Percentiles rank a stretch among this genome's conserved stretches.
Evolutionary conservation across 1,140 invertebrate genomes (phyloP).

Genomic region (Drosophila paulistorum): DNA sequence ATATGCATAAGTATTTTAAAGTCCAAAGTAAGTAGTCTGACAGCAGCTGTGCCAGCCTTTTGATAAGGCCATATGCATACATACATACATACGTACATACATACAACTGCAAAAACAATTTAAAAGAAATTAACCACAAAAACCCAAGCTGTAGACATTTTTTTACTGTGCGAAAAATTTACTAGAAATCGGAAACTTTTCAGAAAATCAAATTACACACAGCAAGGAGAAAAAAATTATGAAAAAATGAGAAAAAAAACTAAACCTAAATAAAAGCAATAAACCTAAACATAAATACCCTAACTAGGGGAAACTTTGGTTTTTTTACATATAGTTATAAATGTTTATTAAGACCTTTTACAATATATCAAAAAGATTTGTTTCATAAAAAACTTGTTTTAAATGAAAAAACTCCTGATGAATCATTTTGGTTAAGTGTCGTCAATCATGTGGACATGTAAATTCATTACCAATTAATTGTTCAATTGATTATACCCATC

Average conservation of each 20-base stretch:
- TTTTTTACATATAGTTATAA: too few relatives aligned
- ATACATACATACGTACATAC: too few relatives aligned
- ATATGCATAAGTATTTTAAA: constrained; percentile 21
- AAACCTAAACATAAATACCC: neutral
- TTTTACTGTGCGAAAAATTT: constrained; percentile 73
- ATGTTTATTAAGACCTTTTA: too few relatives aligned
- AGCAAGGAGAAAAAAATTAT: constrained; percentile 20
- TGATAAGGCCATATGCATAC: constrained; percentile 58
- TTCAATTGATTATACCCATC: constrained; percentile 11
- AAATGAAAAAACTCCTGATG: too few relatives aligned
- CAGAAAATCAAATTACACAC: constrained; percentile 79
- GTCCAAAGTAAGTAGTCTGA: constrained; percentile 26
- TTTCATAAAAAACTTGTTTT: too few relatives aligned
- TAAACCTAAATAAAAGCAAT: neutral
- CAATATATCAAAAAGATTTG: too few relatives aligned
- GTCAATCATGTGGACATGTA: neutral
- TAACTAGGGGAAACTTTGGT: neutral
- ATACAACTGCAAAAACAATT: constrained; percentile 69
- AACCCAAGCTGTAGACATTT: constrained; percentile 66
- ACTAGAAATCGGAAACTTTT: constrained; percentile 81
- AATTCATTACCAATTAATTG: neutral
- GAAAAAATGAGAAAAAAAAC: constrained; percentile 17
- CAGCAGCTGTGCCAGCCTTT: constrained; percentile 69
- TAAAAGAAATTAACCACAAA: constrained; percentile 81
- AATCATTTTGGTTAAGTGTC: neutral